phyloP scores from a whole-genome alignment of 2,888 invertebrate genomes.

The Meloe dianella region DNA sequence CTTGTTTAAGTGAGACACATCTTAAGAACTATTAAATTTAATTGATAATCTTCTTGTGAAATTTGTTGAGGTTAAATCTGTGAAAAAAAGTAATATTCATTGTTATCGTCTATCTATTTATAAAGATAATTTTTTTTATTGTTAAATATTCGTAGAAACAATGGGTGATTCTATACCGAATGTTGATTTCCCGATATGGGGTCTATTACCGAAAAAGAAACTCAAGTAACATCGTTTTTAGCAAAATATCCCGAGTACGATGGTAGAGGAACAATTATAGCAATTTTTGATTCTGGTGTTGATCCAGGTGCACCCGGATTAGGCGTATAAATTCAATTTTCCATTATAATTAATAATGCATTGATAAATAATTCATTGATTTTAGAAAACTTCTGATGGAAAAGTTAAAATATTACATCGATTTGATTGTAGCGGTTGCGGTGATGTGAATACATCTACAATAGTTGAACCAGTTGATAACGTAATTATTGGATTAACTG shows the following conservation, averaged over 20 bases:
- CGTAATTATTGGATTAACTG: conserved; percentile 82
- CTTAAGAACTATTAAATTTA: background rate
- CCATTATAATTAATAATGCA: conserved; percentile 23
- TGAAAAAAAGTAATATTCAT: conserved; percentile 1
- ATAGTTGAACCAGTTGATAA: conserved; percentile 75
- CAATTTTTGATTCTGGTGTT: conserved; percentile 96
- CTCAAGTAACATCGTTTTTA: conserved; percentile 85
- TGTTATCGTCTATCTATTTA: conserved; percentile 3
- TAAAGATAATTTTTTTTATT: background rate
- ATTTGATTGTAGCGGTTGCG: conserved; percentile 95
- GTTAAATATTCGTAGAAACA: background rate
- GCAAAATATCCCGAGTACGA: conserved; percentile 89
- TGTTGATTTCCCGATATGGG: conserved; percentile 77
- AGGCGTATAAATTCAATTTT: too few species aligned
- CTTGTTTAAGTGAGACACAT: background rate
- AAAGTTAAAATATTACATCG: conserved; percentile 92
- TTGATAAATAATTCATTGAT: conserved; percentile 16
- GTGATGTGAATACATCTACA: conserved; percentile 92
- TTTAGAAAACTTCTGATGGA: conserved; percentile 85
- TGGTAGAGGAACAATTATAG: conserved; percentile 90
- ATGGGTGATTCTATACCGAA: background rate
- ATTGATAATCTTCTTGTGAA: background rate
- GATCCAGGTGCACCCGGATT: conserved; percentile 96
- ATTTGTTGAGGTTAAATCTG: background rate
- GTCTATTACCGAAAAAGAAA: conserved; percentile 94